Conservation (phyloP, 2,797 vertebrate species). For the Periophthalmus magnuspinnatus region DNA sequence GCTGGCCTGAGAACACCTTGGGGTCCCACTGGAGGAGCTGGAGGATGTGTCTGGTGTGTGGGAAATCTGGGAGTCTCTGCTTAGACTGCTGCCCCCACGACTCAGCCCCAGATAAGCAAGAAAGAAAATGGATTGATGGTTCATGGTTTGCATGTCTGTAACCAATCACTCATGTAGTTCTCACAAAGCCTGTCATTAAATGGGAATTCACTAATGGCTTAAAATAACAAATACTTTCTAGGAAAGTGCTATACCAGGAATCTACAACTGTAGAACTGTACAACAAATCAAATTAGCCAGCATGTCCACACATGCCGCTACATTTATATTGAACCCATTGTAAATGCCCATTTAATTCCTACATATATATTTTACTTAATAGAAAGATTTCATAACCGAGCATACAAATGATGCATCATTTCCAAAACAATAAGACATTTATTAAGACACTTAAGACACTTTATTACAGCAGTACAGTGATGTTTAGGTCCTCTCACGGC, state of each 20-base stretch:
- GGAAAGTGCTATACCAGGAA: background rate
- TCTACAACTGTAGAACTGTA: background rate
- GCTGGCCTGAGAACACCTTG: no score
- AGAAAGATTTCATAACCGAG: background rate
- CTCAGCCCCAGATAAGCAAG: no score
- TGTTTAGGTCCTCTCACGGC: no score
- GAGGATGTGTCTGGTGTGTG: no score
- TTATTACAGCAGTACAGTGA: background rate
- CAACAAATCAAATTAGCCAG: background rate
- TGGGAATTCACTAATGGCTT: background rate
- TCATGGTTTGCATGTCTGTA: no score
- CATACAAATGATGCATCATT: background rate
- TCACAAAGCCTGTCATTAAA: background rate
- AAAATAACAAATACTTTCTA: background rate
- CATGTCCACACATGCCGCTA: background rate
- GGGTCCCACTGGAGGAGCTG: no score
- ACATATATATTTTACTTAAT: no score
- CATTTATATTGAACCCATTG: background rate
- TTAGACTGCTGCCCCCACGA: no score
- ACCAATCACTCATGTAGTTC: no score
- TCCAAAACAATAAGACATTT: background rate
- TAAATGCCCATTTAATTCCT: background rate
- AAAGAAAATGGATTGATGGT: no score
- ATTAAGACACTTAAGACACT: no score
- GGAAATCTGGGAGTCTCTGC: no score